A percentile compares a stretch with the other conserved stretches of the same genome.
Conservation (phyloP, 1,140 invertebrate species). For the Euglossa dilemma region DNA sequence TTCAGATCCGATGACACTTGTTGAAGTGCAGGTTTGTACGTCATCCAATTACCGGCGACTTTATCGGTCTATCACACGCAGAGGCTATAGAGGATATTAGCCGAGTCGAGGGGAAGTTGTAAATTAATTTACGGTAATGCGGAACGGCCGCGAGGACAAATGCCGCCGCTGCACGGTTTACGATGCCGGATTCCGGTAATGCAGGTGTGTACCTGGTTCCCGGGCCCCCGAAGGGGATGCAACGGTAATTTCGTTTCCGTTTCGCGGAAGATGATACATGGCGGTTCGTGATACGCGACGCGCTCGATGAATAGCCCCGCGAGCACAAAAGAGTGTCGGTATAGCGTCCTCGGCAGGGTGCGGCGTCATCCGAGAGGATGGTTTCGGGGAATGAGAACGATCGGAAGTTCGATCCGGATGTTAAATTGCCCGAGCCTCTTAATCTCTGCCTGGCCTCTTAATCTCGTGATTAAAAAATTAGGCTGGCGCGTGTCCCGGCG, state of each 20-base stretch:
- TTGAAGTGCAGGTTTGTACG: conserved; percentile 41
- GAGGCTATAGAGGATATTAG: conserved; percentile 25
- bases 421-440: conserved; percentile 12
- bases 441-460: neutral
- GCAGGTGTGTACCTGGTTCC: neutral
- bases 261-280: conserved; percentile 34
- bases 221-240: neutral
- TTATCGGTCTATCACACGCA: conserved; percentile 50
- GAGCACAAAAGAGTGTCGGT: neutral
- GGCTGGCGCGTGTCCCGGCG: conserved; percentile 10
- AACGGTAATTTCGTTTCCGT: conserved; percentile 37
- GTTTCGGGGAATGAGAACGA: neutral
- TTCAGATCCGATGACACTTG: conserved; percentile 49
- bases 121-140: conserved; percentile 52
- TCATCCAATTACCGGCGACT: conserved; percentile 50
- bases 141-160: conserved; percentile 20
- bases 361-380: too few relatives aligned
- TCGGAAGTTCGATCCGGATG: conserved; percentile 13
- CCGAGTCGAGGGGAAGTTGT: conserved; percentile 36
- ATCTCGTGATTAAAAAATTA: conserved; percentile 22
- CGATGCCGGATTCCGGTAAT: neutral
- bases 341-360: too few relatives aligned
- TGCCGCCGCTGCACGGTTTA: neutral
- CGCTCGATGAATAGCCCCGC: conserved; percentile 22
- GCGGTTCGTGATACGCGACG: neutral